Evolutionary conservation across 2,888 invertebrate species (phyloP), one percentile per base, ranked within the genome.

Genomic region (Tricholauxania praeusta): DNA sequence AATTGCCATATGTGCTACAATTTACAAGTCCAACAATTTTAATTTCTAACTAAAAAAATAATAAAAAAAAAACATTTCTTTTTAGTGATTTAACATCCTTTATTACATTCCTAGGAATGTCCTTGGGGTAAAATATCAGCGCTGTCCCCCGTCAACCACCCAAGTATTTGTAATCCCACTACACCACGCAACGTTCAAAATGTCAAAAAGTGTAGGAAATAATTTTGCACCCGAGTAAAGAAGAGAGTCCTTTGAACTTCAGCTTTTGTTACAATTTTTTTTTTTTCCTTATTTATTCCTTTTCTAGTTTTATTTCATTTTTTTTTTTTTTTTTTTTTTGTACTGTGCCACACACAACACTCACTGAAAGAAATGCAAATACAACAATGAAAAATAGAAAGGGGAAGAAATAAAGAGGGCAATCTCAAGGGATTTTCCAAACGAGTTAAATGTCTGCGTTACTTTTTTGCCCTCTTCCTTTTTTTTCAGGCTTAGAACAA

Each of bases 201-300:
- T 52, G 64, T 64, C 64, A 69, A 62, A 39, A 28, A 51, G 52
- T 39, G 51, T 19, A 70, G 70, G 63, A 70, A 62, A 63, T 52
- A 32, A 62, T 63, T 60, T 62, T 53, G 48, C 63, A 70, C 49
- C 17, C 70, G 63, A 62, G 39, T 39, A 39, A 39, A 39, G 39
- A 3, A 39, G 39, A 39, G 47, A 67, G 70, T 70, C 70, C 70
- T 70, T 70, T 70, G 70, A 70, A 70, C 70, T 70, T 39, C 39
- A 39, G 39, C 39, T 39, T 39, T 70, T 39, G 63, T 49, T 57
- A 39, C 39, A 39, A 39, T 63, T 49, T 64, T 49, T 64, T 49
- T 22, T 12, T 8, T 12, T n/a, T 1, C 12, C 2, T 57, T 19
- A 57, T 19, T 12, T 57, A 57, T 57, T 28, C 57, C 28, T 57